Conservation (phyloP, 2,113 vertebrate species). For the Triplophysa siluroides region DNA sequence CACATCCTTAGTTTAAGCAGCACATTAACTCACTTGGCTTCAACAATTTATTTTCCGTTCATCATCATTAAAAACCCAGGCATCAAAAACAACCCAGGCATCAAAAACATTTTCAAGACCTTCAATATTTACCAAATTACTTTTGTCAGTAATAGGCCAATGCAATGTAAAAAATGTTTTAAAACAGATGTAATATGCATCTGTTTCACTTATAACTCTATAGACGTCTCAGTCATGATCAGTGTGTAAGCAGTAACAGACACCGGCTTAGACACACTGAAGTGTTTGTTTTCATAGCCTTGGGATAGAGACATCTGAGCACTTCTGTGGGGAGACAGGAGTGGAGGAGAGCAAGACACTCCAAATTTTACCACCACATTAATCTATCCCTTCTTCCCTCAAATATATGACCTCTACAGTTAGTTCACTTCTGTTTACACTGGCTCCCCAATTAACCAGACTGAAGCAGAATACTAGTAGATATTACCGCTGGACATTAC, state of each 20-base stretch:
- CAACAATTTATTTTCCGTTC: neutral
- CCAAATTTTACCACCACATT: constrained; percentile 30
- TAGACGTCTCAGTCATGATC: constrained; percentile 55
- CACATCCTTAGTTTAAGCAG: too few species aligned
- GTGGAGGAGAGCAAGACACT: constrained; percentile 2
- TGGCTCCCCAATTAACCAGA: constrained; percentile 27
- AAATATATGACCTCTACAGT: constrained; percentile 24
- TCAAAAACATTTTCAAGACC: constrained; percentile 12
- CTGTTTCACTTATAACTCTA: constrained; percentile 34
- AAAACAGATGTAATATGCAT: constrained; percentile 55
- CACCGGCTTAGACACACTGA: constrained; percentile 55
- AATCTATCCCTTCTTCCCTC: constrained; percentile 14
- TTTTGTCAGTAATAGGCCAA: neutral
- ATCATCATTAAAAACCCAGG: neutral
- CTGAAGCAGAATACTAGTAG: neutral
- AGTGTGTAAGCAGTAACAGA: constrained; percentile 56
- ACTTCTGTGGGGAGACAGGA: constrained; percentile 27
- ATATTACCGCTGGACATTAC: neutral
- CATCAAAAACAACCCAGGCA: too few species aligned
- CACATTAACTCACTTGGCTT: neutral
- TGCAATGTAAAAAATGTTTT: constrained; percentile 54
- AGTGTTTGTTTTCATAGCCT: constrained; percentile 63
- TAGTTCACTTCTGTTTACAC: constrained; percentile 12
- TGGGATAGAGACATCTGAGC: constrained; percentile 50
- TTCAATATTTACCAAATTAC: neutral